Evolutionary conservation across 2,113 vertebrate species (phyloP).

Genomic region (Thermophis baileyi): DNA sequence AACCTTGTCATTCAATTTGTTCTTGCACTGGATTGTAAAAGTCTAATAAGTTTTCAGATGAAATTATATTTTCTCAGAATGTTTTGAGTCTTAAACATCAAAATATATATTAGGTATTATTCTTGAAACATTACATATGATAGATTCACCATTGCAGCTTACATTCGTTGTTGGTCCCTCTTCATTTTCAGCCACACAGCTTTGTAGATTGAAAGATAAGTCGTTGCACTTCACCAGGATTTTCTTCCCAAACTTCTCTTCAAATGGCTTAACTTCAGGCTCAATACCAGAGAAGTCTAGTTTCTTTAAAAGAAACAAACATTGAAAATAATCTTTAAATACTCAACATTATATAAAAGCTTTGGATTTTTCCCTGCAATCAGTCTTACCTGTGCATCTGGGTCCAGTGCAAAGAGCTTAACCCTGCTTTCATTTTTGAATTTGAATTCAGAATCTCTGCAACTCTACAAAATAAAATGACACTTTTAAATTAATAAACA

Average conservation of each 20-base stretch:
- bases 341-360: background rate
- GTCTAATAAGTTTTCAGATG: background rate
- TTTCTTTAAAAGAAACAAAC: conserved; percentile 76
- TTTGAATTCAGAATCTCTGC: conserved; percentile 90
- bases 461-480: conserved; percentile 71
- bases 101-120: background rate
- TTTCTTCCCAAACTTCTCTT: conserved; percentile 95
- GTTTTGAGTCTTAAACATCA: background rate
- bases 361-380: background rate
- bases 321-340: background rate
- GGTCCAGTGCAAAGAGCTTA: conserved; percentile 94
- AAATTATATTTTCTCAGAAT: background rate
- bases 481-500: background rate
- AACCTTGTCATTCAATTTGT: background rate
- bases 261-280: conserved; percentile 91
- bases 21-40: background rate
- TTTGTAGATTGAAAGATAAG: conserved; percentile 95
- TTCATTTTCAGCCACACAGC: conserved; percentile 96
- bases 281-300: conserved; percentile 91
- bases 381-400: conserved; percentile 89
- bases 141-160: conserved; percentile 25
- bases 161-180: conserved; percentile 98
- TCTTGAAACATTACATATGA: background rate
- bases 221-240: conserved; percentile 95
- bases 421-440: conserved; percentile 90